Base-by-base conservation (phyloP, 2,797 vertebrate genomes). In the Liparis tanakae region DNA sequence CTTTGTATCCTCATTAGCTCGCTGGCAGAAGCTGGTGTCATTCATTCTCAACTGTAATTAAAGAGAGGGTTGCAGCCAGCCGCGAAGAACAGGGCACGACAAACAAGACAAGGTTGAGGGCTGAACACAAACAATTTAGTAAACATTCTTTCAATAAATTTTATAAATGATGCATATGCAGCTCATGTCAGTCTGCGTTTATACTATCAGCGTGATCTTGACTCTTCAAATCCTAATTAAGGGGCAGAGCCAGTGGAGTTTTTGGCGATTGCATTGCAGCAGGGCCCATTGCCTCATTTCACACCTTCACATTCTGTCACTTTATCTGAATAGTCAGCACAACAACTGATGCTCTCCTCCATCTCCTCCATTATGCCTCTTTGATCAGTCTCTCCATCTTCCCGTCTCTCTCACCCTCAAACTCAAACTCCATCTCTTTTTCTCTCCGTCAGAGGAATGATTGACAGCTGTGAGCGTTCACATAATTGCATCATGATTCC, bases 401-500 rank as follows among this genome's bases (percentile, higher is more conserved):
- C 61, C 57, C 58, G 14, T 55, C 36, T 56, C 70, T 22, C 37
- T 78, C 34, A 64, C 25, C 2, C 37, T 67, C 20, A 1, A 10
- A 41, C 64, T 63, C 37, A 43, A 20, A n/a, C 59, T 69, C 67
- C 53, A 10, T 62, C 67, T 74, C 51, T 14, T 20, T 56, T 56
- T 81, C 76, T 66, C 57, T 22, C 80, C 51, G 63, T 70, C 80
- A 75, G 69, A 57, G 33, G 20, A 65, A 6, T 85, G 80, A 90
- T 55, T 81, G 87, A 80, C 86, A 86, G 53, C 64, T 78, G 66
- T 73, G 80, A 75, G 76, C 60, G 90, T 91, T 85, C 88, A 80
- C 41, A 66, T 81, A 70, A 86, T 90, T 92, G 77, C 90, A 68
- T 92, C 89, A 93, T 80, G 34, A 77, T 81, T 85, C 85, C 71